A percentile compares a stretch with the other conserved stretches of the same genome.
phyloP scores from a whole-genome alignment of 2,888 invertebrate genomes.

The Dasypogon diadema region DNA sequence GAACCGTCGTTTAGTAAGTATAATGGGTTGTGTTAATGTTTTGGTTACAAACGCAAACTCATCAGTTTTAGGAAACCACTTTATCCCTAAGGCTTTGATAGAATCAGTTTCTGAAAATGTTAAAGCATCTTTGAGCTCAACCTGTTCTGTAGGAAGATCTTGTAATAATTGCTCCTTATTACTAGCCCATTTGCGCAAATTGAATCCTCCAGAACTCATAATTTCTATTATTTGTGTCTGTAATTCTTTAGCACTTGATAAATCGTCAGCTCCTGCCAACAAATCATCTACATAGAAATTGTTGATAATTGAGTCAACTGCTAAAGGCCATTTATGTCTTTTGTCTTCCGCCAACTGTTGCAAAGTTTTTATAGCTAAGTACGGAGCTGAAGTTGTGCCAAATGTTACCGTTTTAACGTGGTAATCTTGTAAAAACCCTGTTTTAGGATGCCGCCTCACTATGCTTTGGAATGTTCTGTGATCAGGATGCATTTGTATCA shows the following conservation, averaged over 20 bases:
- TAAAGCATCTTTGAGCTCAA: neutral
- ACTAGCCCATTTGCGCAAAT: conserved; percentile 13
- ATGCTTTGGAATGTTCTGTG: conserved; percentile 25
- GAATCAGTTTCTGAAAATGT: neutral
- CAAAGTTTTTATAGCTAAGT: conserved; percentile 12
- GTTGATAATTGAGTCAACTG: neutral
- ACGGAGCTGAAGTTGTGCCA: no score
- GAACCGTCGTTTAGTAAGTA: neutral
- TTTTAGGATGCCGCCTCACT: conserved; percentile 17
- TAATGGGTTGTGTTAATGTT: neutral
- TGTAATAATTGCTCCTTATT: neutral
- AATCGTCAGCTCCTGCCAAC: no score
- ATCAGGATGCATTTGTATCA: conserved; percentile 24
- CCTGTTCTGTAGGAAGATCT: neutral
- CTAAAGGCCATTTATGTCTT: neutral
- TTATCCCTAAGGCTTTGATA: conserved; percentile 10
- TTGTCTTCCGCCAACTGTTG: conserved; percentile 27
- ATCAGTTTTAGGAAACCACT: conserved; percentile 2
- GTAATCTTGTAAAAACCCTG: neutral
- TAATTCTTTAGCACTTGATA: no score
- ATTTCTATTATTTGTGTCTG: no score
- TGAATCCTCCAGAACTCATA: conserved; percentile 15
- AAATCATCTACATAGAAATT: conserved; percentile 12
- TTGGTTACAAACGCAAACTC: neutral
- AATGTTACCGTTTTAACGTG: neutral